Base-by-base conservation (phyloP, 2,797 vertebrate species). In the Lagorchestes hirsutus region DNA sequence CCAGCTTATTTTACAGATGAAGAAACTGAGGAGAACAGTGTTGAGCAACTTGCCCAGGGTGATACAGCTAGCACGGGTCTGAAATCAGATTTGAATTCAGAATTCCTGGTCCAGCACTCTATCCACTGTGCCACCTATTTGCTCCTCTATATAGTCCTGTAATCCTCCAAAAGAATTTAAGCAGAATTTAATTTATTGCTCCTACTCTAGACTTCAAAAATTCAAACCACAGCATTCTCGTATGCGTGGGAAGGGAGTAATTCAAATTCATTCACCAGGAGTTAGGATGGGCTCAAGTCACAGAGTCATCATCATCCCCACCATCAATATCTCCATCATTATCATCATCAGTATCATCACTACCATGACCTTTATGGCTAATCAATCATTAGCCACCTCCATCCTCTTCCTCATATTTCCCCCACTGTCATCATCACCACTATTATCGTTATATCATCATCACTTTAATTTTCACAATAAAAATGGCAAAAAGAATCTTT, bases 201-300 rank as follows among this genome's bases (percentile, higher is more conserved):
- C 8, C 40, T 82, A 24, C 40, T 82, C 74, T 46, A 82, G 6
- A 82, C 2, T 2, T 82, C n/a, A 40, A 82, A 0, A 8, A 82
- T 46, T 46, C n/a, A 82, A 82, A 82, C 22, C 18, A 82, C 22
- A 82, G 8, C 18, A 2, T 82, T 82, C 40, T 82, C 24, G 9
- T 82, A 46, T 82, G 93, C 96, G 67, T 40, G n/a, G 94, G 92
- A 93, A 91, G 95, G 58, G 92, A 52, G 54, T n/a, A 57, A 91
- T 40, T 57, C 91, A 95, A 92, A 82, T 40, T 92, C 92, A 93
- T n/a, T 92, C 74, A 82, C 91, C 22, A 95, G 90, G 55, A 91
- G 91, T 22, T 56, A 16, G 14, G 0, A 9, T 34, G 55, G 24
- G 87, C 87, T 96, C n/a, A n/a, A 62, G 52, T 27, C 90, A 90